Conservation (phyloP, 2,797 vertebrate genomes). For the Diplodus sargus region DNA sequence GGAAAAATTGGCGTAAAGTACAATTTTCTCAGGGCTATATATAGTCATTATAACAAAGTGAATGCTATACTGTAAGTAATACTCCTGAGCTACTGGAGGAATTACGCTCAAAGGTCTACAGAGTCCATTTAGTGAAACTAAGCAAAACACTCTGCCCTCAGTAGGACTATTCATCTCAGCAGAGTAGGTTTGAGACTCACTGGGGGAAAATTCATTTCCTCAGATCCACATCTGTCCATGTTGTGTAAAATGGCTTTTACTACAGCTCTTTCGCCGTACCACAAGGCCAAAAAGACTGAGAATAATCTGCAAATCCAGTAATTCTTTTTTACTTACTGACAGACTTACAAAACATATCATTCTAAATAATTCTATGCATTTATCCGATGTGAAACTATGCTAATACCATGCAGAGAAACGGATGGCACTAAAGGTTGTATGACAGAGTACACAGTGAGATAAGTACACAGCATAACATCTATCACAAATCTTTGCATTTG, state of each 20-base stretch:
- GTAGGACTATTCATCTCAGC: slow-evolving; percentile 11
- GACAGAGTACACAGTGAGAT: neutral
- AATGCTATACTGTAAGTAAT: slow-evolving; percentile 23
- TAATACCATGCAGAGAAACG: neutral
- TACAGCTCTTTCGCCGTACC: neutral
- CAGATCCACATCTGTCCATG: slow-evolving; percentile 18
- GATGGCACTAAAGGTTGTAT: neutral
- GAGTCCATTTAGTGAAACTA: slow-evolving; percentile 33
- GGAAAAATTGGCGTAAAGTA: neutral
- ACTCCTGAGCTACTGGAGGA: slow-evolving; percentile 7
- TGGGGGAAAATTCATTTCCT: slow-evolving; percentile 14
- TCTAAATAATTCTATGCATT: neutral
- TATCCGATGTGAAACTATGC: neutral
- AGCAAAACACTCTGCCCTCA: slow-evolving; percentile 3
- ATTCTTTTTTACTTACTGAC: neutral
- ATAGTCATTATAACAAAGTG: slow-evolving; percentile 22
- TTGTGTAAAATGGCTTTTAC: neutral
- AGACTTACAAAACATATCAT: neutral
- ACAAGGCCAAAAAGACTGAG: neutral
- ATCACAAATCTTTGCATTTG: slow-evolving; percentile 26
- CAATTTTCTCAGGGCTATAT: slow-evolving; percentile 8
- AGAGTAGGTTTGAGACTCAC: slow-evolving; percentile 19
- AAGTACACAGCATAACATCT: neutral
- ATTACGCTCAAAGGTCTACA: slow-evolving; percentile 21
- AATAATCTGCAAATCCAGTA: neutral